Base-by-base conservation (phyloP, 2,797 vertebrate genomes). In the Acrocephalus scirpaceus region DNA sequence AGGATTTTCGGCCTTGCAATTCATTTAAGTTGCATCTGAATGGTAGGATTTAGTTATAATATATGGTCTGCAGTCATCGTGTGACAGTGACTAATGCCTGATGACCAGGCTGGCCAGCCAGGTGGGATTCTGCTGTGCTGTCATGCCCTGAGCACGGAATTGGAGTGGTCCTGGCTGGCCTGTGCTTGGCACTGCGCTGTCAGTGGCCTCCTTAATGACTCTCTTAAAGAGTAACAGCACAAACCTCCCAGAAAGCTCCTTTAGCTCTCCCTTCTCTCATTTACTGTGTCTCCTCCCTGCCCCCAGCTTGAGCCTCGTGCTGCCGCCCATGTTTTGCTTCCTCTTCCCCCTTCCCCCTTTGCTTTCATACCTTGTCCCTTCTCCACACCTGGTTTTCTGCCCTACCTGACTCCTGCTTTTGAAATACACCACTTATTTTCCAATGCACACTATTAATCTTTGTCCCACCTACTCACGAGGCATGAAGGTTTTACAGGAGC, bases 51-150 rank as follows among this genome's bases (percentile, higher is more conserved):
- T 92, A 91, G 91, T 54, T 58, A 8, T 81, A 88, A 90, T 67
- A 13, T 40, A 53, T 51, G 85, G 86, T 38, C 34, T 75, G 75
- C 3, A 1, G 87, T 51, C 27, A 47, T 4, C 38, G 29, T 34
- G 78, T 97, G 96, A 92, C 92, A 93, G 89, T 88, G 95, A 93
- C 78, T 96, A 92, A 95, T 94, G 92, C 93, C 81, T 58, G 91
- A 5, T 93, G 91, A 66, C 58, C 87, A n/a, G 75, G n/a, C 92
- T 80, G 93, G 78, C 87, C 60, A 18, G 84, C 71, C 79, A 14
- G 88, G 30, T 94, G 94, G 44, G 71, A 78, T 91, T 83, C 56
- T 95, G 93, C 95, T 93, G 93, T 20, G 89, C 75, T 95, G 86
- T 92, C 87, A 29, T 66, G 91, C 69, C 89, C 92, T 40, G 87